These are phyloP conservation scores for Alsophila aescularia DNA, from an alignment of 2,888 invertebrate genomes.

Conservation along the genomic window DNA sequence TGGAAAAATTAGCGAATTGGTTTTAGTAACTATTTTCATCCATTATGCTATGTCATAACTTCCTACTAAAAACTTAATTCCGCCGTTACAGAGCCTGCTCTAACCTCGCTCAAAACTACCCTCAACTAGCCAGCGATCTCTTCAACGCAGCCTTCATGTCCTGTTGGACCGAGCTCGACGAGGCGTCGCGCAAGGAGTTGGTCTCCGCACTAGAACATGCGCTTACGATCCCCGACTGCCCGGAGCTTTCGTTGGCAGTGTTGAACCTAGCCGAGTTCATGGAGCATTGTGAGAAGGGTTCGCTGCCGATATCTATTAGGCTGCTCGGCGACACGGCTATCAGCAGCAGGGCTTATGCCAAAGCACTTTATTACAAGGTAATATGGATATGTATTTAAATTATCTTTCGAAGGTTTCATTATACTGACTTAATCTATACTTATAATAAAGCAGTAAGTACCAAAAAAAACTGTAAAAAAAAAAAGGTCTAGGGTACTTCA, in stretches of 20 bases:
- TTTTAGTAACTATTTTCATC: not conserved
- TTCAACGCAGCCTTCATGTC: constrained; percentile 99
- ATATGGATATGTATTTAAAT: constrained; percentile 7
- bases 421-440: no score
- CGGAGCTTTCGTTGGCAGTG: constrained; percentile 97
- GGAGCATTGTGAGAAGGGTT: constrained; percentile 99
- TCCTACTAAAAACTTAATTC: not conserved
- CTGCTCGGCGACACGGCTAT: constrained; percentile 96
- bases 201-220: constrained; percentile 94
- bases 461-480: no score
- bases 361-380: constrained; percentile 86
- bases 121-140: constrained; percentile 95
- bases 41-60: not conserved
- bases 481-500: no score
- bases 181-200: constrained; percentile 92
- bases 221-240: constrained; percentile 94
- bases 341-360: constrained; percentile 92
- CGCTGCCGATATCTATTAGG: constrained; percentile 94
- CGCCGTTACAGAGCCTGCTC: constrained; percentile 90
- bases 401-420: not conserved
- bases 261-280: constrained; percentile 99
- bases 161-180: constrained; percentile 98
- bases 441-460: no score
- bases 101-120: constrained; percentile 95
- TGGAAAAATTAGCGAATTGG: no score